phyloP scores from a whole-genome alignment of 2,113 vertebrate genomes.

The Noturus placidus region DNA sequence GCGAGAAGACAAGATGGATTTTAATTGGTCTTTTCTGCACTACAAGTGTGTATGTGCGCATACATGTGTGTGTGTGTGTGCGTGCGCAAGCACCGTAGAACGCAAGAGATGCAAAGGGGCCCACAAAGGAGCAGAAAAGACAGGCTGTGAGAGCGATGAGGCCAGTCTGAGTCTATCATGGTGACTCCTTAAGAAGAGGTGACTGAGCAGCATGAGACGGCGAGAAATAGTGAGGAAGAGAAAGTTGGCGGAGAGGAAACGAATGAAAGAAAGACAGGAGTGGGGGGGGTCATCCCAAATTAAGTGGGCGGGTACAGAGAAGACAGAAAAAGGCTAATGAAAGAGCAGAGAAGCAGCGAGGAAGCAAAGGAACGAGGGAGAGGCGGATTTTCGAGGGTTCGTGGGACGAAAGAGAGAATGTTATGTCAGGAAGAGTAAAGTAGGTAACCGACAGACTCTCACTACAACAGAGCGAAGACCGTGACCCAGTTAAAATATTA shows the following conservation, averaged over 20 bases:
- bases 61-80: background rate
- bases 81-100: constrained; percentile 35
- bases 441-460: constrained; percentile 22
- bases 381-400: constrained; percentile 37
- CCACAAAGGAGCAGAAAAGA: constrained; percentile 47
- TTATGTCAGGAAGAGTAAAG: constrained; percentile 9
- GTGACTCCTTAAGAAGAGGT: constrained; percentile 72
- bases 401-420: constrained; percentile 15
- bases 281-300: constrained; percentile 35
- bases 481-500: constrained; percentile 47
- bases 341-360: constrained; percentile 49
- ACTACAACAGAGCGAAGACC: background rate
- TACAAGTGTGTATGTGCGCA: constrained; percentile 41
- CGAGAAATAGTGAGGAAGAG: constrained; percentile 43
- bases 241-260: constrained; percentile 32
- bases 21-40: constrained; percentile 74
- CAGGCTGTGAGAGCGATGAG: constrained; percentile 62
- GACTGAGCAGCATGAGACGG: constrained; percentile 60
- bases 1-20: constrained; percentile 67
- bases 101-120: constrained; percentile 18
- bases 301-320: constrained; percentile 51
- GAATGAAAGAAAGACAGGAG: constrained; percentile 1
- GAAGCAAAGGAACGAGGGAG: constrained; percentile 32
- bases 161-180: constrained; percentile 67
- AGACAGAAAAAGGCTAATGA: constrained; percentile 53